Percentiles rank a stretch among this genome's conserved stretches.
Conservation (phyloP, 1,140 invertebrate species). For the Gryon sp. region DNA sequence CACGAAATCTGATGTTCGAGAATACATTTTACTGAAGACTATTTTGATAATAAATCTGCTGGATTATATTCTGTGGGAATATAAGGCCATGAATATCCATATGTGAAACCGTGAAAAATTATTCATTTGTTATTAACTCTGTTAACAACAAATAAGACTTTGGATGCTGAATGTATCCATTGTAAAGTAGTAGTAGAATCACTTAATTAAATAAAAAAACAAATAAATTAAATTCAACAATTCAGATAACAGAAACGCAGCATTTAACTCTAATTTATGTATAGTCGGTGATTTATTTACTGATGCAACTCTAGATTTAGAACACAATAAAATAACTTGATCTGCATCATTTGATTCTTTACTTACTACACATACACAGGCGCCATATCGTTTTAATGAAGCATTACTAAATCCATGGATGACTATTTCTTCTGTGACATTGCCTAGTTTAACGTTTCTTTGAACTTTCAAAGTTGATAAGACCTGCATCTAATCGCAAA, state of each 20-base stretch:
- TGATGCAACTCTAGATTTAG: conserved; percentile 27
- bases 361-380: conserved; percentile 23
- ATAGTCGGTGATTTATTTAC: conserved; percentile 65
- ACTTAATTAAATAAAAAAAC: no score
- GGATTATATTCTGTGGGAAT: background rate
- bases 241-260: conserved; percentile 72
- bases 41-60: background rate
- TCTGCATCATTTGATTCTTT: background rate
- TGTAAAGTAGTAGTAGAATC: conserved; percentile 20
- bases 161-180: conserved; percentile 27
- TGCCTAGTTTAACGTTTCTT: no score
- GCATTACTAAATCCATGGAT: conserved; percentile 37
- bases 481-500: background rate
- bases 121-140: no score
- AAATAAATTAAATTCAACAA: conserved; percentile 56
- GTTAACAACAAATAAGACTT: no score
- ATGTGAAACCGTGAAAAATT: no score
- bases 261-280: conserved; percentile 78
- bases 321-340: conserved; percentile 11
- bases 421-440: background rate
- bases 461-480: background rate
- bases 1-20: no score
- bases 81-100: no score
- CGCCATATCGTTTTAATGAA: conserved; percentile 21
- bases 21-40: no score